Evolutionary conservation across 2,797 vertebrate genomes (phyloP).

Genomic region (Lepus oiostolus): DNA sequence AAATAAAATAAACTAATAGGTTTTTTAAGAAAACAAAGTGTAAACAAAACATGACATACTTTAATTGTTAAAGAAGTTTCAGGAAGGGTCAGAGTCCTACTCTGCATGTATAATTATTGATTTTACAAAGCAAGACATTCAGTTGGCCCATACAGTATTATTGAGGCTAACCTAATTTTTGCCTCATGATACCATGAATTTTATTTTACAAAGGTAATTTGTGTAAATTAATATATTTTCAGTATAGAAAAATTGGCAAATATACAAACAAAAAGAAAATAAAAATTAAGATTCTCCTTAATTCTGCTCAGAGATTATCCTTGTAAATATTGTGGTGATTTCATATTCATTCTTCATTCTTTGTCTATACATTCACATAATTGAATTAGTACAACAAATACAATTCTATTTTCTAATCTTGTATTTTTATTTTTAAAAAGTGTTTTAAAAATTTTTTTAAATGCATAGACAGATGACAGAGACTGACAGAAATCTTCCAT

Average conservation of each 20-base stretch:
- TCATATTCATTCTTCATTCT: not conserved
- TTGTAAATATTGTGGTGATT: not conserved
- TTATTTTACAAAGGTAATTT: conserved; percentile 5
- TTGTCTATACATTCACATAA: not conserved
- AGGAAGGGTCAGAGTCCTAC: not conserved
- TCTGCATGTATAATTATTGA: conserved; percentile 1
- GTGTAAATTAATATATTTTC: conserved; percentile 36
- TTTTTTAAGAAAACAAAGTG: not conserved
- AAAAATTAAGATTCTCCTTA: not conserved
- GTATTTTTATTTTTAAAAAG: not conserved
- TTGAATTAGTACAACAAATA: not conserved
- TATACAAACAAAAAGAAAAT: not conserved
- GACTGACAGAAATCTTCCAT: too few relatives aligned
- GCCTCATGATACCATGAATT: not conserved
- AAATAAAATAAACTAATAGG: too few relatives aligned
- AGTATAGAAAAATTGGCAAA: not conserved
- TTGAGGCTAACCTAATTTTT: conserved; percentile 24
- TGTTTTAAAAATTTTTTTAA: too few relatives aligned
- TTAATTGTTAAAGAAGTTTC: not conserved
- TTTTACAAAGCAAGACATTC: not conserved
- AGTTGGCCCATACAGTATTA: not conserved
- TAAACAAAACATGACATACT: not conserved
- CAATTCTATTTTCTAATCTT: not conserved
- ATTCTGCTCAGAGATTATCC: not conserved
- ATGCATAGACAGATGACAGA: too few relatives aligned